Conservation (phyloP, 2,113 vertebrate genomes). For the Centrocercus urophasianus region DNA sequence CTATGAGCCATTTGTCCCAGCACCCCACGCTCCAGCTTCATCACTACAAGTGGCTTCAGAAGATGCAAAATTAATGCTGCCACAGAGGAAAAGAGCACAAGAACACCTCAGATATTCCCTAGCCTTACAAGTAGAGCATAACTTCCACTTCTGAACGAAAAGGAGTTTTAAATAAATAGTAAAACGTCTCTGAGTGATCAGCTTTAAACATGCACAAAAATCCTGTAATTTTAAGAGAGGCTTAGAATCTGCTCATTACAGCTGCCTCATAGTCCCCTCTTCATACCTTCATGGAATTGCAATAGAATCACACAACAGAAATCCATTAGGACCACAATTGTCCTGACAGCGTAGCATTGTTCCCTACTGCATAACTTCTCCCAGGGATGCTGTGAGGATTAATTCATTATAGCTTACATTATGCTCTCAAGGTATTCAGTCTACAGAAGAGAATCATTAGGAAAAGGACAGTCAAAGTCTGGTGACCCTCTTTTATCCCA, state of each 20-base stretch:
- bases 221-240: neutral
- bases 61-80: neutral
- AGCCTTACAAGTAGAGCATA: neutral
- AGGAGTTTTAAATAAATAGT: neutral
- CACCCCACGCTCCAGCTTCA: neutral
- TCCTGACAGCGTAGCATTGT: slow-evolving; percentile 15
- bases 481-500: neutral
- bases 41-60: neutral
- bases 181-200: neutral
- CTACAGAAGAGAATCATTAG: slow-evolving; percentile 27
- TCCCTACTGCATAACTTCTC: slow-evolving; percentile 1
- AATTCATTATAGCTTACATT: slow-evolving; percentile 32
- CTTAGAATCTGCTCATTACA: neutral
- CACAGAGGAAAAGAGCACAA: neutral
- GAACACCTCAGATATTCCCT: neutral
- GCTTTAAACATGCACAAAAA: slow-evolving; percentile 11
- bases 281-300: neutral
- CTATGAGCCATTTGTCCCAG: neutral
- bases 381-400: slow-evolving; percentile 23
- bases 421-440: slow-evolving; percentile 7
- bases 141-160: neutral
- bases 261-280: neutral
- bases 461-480: neutral
- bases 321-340: slow-evolving; percentile 9
- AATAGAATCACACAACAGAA: slow-evolving; percentile 30